These are phyloP conservation scores for Hydriomena furcata DNA, from an alignment of 2,888 invertebrate species.

Conservation along the genomic window DNA sequence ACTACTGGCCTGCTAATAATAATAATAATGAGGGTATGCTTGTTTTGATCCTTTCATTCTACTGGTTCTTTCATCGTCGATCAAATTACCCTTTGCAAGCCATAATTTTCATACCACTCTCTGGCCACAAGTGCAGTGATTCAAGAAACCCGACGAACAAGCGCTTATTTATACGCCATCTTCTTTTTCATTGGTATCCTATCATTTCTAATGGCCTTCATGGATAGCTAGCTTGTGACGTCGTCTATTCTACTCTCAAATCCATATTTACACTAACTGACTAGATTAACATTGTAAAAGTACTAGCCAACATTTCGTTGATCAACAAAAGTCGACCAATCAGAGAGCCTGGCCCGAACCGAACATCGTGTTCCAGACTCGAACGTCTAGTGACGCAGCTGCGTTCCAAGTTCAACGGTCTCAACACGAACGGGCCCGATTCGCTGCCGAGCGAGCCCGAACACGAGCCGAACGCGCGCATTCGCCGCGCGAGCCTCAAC, in stretches of 20 bases:
- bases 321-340: slow-evolving; percentile 34
- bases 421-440: slow-evolving; percentile 66
- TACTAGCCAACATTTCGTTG: slow-evolving; percentile 18
- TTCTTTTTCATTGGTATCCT: not conserved
- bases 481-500: slow-evolving; percentile 64
- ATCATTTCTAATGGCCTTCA: not conserved
- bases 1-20: slow-evolving; percentile 6
- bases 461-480: slow-evolving; percentile 59
- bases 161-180: not conserved
- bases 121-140: too few species aligned
- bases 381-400: slow-evolving; percentile 84
- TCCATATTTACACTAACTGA: not conserved
- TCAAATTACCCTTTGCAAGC: too few species aligned
- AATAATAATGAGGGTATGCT: slow-evolving; percentile 17
- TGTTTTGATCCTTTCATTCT: slow-evolving; percentile 4
- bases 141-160: not conserved
- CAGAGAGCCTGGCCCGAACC: slow-evolving; percentile 40
- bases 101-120: too few species aligned
- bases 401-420: slow-evolving; percentile 76
- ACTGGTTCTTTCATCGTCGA: not conserved
- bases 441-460: slow-evolving; percentile 74
- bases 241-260: not conserved
- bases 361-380: slow-evolving; percentile 74
- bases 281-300: slow-evolving; percentile 1
- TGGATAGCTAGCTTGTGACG: slow-evolving; percentile 1